These are phyloP conservation scores for Caenorhabditis becei DNA, from an alignment of 2,888 invertebrate species.

Conservation along the genomic window DNA sequence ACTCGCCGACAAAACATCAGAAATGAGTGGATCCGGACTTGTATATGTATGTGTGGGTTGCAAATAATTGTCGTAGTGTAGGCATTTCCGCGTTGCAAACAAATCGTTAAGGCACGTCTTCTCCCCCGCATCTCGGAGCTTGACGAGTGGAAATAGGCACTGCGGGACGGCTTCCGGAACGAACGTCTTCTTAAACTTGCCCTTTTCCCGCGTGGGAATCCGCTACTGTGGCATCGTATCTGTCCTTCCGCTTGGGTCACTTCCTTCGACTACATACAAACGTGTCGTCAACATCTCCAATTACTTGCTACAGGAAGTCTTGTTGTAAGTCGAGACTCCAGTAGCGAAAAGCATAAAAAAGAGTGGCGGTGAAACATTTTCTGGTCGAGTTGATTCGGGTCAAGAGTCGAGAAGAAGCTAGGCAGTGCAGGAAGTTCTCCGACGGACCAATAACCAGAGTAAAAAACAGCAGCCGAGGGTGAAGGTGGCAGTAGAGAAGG, in stretches of 20 bases:
- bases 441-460: conserved; percentile 43
- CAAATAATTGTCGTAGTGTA: conserved; percentile 15
- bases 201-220: neutral
- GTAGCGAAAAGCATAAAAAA: conserved; percentile 33
- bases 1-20: conserved; percentile 9
- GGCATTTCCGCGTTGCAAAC: conserved; percentile 10
- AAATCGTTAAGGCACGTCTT: neutral
- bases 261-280: conserved; percentile 49
- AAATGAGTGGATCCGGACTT: conserved; percentile 6
- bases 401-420: conserved; percentile 28
- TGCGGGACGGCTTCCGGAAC: neutral
- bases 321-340: conserved; percentile 45
- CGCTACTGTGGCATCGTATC: conserved; percentile 24
- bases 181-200: conserved; percentile 2
- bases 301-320: conserved; percentile 29
- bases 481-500: conserved; percentile 44
- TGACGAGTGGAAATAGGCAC: neutral
- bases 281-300: conserved; percentile 54
- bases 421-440: conserved; percentile 16
- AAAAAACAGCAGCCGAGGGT: neutral
- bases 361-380: conserved; percentile 25
- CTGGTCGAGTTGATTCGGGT: conserved; percentile 40
- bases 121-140: neutral
- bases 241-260: conserved; percentile 56
- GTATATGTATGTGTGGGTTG: conserved; percentile 3